phyloP scores from a whole-genome alignment of 2,888 invertebrate species.

The Polyommatus iphigenia region DNA sequence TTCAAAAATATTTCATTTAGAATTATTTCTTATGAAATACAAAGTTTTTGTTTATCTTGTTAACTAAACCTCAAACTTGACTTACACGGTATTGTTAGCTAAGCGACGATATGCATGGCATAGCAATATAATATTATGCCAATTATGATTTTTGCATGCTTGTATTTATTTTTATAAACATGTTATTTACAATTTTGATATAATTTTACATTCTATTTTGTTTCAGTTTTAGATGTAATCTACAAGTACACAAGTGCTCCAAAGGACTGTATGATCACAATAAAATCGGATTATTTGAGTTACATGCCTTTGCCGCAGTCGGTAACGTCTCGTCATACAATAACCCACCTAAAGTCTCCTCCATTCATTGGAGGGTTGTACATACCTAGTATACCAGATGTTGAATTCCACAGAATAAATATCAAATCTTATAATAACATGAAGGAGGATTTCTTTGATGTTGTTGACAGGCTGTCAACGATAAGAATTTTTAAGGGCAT shows the following conservation, averaged over 20 bases:
- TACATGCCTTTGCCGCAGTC: conserved; percentile 61
- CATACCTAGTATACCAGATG: conserved; percentile 66
- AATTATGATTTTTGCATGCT: neutral
- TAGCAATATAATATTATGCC: too few species aligned
- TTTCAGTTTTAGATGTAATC: conserved; percentile 68
- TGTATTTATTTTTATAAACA: neutral
- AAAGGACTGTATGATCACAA: conserved; percentile 61
- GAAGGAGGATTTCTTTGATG: conserved; percentile 52
- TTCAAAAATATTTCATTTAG: too few species aligned
- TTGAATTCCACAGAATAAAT: conserved; percentile 61
- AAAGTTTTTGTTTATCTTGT: too few species aligned
- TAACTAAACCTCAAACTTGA: too few species aligned
- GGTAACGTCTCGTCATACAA: conserved; percentile 51
- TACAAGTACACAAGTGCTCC: conserved; percentile 57
- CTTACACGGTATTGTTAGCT: too few species aligned
- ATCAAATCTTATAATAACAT: conserved; percentile 51
- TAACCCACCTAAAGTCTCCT: conserved; percentile 47
- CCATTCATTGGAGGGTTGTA: conserved; percentile 64
- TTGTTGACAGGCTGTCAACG: conserved; percentile 53
- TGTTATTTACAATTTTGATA: neutral
- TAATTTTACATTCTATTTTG: conserved; percentile 34
- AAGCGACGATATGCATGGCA: too few species aligned
- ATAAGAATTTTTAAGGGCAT: conserved; percentile 62
- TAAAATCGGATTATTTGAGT: conserved; percentile 55
- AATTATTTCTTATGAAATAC: too few species aligned